These are phyloP conservation scores for Oophaga pumilio DNA, from an alignment of 2,113 vertebrate species.

Conservation along the genomic window DNA sequence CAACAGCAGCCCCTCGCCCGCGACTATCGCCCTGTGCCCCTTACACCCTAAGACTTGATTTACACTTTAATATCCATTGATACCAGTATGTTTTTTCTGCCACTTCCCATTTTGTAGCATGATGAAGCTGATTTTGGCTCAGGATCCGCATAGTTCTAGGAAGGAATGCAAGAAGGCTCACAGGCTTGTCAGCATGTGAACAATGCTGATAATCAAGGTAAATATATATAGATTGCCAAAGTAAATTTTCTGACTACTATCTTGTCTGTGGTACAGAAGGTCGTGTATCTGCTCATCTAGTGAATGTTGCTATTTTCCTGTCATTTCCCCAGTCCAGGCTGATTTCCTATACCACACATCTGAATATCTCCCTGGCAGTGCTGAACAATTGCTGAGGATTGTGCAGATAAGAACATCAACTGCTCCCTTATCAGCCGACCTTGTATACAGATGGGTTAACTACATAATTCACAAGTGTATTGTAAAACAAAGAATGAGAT, in stretches of 20 bases:
- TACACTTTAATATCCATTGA: neutral
- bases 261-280: neutral
- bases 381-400: constrained; percentile 27
- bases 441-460: constrained; percentile 42
- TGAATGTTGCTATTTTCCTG: constrained; percentile 5
- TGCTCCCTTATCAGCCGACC: constrained; percentile 5
- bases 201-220: constrained; percentile 55
- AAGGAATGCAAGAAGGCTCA: constrained; percentile 26
- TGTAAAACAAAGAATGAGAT: constrained; percentile 36
- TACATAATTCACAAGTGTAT: constrained; percentile 47
- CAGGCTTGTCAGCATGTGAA: constrained; percentile 47
- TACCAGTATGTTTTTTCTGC: neutral
- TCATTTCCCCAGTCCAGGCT: constrained; percentile 4
- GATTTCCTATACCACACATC: constrained; percentile 1
- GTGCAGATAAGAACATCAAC: constrained; percentile 9
- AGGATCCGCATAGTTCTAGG: constrained; percentile 34
- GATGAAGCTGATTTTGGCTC: constrained; percentile 16
- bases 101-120: neutral
- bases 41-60: no score
- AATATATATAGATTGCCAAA: constrained; percentile 51
- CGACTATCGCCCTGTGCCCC: no score
- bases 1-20: no score
- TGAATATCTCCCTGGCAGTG: neutral
- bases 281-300: constrained; percentile 17
- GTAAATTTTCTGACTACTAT: constrained; percentile 37